These are phyloP conservation scores for Colossoma macropomum DNA, from an alignment of 2,113 vertebrate species.

Conservation along the genomic window DNA sequence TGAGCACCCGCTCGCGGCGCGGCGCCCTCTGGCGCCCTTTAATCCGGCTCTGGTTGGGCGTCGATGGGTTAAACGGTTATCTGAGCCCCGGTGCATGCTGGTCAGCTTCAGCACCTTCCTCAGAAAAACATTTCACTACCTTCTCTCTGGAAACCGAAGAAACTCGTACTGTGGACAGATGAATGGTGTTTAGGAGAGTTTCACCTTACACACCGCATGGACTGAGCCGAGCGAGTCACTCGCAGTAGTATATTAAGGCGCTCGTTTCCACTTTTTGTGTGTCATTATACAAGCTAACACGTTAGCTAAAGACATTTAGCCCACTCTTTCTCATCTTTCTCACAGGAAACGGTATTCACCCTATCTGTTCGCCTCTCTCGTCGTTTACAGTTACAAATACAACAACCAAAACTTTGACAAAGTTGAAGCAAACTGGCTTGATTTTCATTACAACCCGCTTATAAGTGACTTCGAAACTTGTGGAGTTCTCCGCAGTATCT, in stretches of 20 bases:
- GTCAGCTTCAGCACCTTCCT: not conserved
- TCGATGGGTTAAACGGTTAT: not conserved
- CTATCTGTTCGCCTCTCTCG: not conserved
- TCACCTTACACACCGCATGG: not conserved
- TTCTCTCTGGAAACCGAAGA: not conserved
- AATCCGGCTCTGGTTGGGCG: too few relatives aligned
- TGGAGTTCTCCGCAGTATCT: not conserved
- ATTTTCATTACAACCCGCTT: too few relatives aligned
- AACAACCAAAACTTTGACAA: too few relatives aligned
- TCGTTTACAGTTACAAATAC: not conserved
- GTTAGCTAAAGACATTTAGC: not conserved
- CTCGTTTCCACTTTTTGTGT: too few relatives aligned
- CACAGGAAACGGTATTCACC: too few relatives aligned
- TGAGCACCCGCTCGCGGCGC: too few relatives aligned
- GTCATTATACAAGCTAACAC: not conserved
- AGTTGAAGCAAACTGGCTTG: not conserved
- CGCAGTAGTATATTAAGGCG: not conserved
- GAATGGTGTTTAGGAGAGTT: not conserved
- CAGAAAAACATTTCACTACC: not conserved
- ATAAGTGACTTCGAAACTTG: too few relatives aligned
- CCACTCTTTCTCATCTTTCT: too few relatives aligned
- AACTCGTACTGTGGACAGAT: not conserved
- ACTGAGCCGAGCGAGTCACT: not conserved
- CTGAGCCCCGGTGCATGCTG: conserved; percentile 16
- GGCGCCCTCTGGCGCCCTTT: too few relatives aligned